A percentile compares a stretch with the other conserved stretches of the same genome.
phyloP scores from a whole-genome alignment of 2,797 vertebrate genomes.

The Gadopsis bispinosus region DNA sequence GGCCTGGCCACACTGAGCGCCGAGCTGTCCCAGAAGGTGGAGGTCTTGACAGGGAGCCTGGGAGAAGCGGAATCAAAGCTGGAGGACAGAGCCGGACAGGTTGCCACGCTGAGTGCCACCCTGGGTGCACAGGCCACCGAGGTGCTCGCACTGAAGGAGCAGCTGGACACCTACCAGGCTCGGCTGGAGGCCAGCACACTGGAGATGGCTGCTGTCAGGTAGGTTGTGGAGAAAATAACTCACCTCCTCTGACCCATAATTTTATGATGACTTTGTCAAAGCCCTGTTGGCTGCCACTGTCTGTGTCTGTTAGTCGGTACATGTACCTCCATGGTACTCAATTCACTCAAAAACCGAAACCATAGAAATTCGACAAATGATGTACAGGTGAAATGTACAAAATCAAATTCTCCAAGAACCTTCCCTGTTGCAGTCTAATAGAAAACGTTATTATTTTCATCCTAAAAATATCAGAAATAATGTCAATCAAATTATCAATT shows the following conservation, averaged over 20 bases:
- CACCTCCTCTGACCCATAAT: slow-evolving; percentile 72
- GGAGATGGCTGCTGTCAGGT: slow-evolving; percentile 76
- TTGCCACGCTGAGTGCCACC: slow-evolving; percentile 40
- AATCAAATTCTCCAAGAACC: too few species aligned
- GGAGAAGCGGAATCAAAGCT: slow-evolving; percentile 55
- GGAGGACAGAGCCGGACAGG: slow-evolving; percentile 43
- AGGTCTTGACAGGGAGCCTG: slow-evolving; percentile 49
- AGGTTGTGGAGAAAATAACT: slow-evolving; percentile 65
- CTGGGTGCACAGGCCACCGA: slow-evolving; percentile 64
- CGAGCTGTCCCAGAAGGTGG: slow-evolving; percentile 61
- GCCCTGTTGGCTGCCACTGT: slow-evolving; percentile 59
- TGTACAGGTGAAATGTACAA: too few species aligned
- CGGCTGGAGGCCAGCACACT: slow-evolving; percentile 58
- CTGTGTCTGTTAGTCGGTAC: slow-evolving; percentile 33
- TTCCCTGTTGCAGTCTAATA: too few species aligned
- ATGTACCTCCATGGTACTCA: too few species aligned
- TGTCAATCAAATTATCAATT: too few species aligned
- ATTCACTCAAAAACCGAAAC: too few species aligned
- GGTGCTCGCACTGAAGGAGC: slow-evolving; percentile 62
- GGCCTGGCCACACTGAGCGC: slow-evolving; percentile 51
- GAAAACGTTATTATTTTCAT: too few species aligned
- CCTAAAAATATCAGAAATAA: too few species aligned
- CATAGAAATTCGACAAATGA: too few species aligned
- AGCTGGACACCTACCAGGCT: slow-evolving; percentile 56
- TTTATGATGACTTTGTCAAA: slow-evolving; percentile 72